These are phyloP conservation scores for Mya arenaria DNA, from an alignment of 1,140 invertebrate species.

Conservation along the genomic window DNA sequence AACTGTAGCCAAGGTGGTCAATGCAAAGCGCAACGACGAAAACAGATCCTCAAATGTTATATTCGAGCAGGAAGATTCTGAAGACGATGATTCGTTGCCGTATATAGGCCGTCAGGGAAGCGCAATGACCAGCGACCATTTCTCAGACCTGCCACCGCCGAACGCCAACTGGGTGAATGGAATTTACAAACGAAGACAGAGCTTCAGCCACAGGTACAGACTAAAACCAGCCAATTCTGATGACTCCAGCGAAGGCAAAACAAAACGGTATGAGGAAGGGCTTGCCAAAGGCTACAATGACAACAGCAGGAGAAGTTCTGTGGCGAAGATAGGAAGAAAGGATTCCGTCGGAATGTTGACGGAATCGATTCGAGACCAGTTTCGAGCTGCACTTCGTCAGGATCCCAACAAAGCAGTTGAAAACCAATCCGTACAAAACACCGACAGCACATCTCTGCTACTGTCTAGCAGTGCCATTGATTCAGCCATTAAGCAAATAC, in stretches of 20 bases:
- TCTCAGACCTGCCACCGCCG: background rate
- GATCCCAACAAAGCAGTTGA: too few species aligned
- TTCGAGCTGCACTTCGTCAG: background rate
- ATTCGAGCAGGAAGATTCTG: too few species aligned
- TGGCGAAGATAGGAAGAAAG: background rate
- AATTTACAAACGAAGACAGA: background rate
- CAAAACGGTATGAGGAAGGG: background rate
- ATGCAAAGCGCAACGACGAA: too few species aligned
- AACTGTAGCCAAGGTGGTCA: background rate
- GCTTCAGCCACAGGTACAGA: background rate
- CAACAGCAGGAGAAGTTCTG: background rate
- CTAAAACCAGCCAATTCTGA: too few species aligned
- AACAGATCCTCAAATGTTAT: background rate
- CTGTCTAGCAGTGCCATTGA: too few species aligned
- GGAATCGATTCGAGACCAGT: constrained; percentile 34
- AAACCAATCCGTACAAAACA: too few species aligned
- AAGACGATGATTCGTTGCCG: background rate
- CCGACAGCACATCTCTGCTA: too few species aligned
- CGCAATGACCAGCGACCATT: constrained; percentile 8
- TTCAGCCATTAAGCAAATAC: too few species aligned
- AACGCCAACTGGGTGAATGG: background rate
- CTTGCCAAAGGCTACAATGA: background rate
- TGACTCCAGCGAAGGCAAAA: background rate
- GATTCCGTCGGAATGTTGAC: constrained; percentile 12
- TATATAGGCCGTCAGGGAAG: background rate